Evolutionary conservation across 2,888 invertebrate genomes (phyloP).

Genomic region (Tromatobia lineatoria): DNA sequence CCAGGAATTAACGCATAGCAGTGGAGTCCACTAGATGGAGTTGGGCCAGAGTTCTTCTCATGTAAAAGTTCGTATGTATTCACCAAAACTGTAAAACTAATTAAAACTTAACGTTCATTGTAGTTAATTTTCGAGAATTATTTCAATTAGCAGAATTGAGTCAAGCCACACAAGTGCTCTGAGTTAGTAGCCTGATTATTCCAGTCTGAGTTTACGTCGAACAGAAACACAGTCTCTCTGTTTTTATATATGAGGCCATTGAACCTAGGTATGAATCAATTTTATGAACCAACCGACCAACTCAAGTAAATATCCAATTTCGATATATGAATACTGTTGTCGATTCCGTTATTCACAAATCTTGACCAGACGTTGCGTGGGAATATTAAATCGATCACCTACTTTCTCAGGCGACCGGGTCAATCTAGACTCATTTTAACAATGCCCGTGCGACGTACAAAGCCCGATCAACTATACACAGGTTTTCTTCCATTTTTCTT

Average conservation of each 20-base stretch:
- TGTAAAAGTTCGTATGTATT: too few species aligned
- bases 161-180: too few species aligned
- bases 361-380: neutral
- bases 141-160: too few species aligned
- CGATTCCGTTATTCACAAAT: neutral
- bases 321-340: neutral
- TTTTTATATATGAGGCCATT: neutral
- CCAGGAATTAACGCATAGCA: too few species aligned
- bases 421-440: slow-evolving; percentile 34
- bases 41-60: too few species aligned
- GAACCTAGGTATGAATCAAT: neutral
- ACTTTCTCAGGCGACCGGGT: slow-evolving; percentile 7
- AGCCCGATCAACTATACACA: slow-evolving; percentile 29
- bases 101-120: too few species aligned
- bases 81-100: too few species aligned
- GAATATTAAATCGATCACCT: neutral
- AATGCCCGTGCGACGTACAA: slow-evolving; percentile 40
- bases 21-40: neutral
- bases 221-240: too few species aligned
- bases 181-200: too few species aligned
- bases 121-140: too few species aligned
- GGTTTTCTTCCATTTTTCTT: slow-evolving; percentile 48
- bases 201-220: too few species aligned
- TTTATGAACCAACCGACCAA: neutral
- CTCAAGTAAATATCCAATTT: neutral